A percentile compares a stretch with the other conserved stretches of the same genome.
Conservation (phyloP, 1,140 invertebrate genomes). For the Drosophila truncata region DNA sequence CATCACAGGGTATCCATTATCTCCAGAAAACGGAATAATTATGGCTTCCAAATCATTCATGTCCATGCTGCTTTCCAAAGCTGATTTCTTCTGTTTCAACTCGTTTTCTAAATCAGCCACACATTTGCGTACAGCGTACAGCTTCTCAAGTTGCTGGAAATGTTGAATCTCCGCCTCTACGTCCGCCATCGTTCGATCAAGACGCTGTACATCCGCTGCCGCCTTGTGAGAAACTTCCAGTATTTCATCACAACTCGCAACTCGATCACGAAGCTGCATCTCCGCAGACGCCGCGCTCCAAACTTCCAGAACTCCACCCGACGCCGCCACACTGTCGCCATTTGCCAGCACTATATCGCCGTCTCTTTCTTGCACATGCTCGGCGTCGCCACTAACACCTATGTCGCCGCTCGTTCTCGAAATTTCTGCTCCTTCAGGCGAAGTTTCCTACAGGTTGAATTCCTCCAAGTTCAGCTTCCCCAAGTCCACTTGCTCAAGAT, state of each 20-base stretch:
- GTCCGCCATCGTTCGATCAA: no score
- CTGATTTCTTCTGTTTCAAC: not conserved
- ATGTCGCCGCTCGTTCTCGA: not conserved
- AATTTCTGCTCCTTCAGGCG: not conserved
- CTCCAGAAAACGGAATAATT: conserved; percentile 1
- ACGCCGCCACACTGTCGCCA: no score
- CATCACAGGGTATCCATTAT: not conserved
- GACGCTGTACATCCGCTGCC: not conserved
- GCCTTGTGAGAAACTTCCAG: not conserved
- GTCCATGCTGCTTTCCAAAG: not conserved
- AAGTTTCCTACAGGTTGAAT: no score
- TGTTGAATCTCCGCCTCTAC: no score
- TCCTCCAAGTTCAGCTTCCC: no score
- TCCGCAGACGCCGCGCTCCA: no score
- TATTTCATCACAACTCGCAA: no score
- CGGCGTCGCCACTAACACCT: not conserved
- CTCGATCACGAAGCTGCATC: no score
- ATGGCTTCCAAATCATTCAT: not conserved
- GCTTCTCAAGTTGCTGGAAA: no score
- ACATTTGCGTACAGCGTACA: no score
- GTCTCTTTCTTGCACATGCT: not conserved
- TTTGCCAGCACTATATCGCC: not conserved
- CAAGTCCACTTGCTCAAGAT: no score
- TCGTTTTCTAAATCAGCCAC: not conserved
- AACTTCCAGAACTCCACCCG: no score